Percentiles rank a stretch among this genome's conserved stretches.
Conservation (phyloP, 1,140 invertebrate genomes). For the Neodiprion lecontei region DNA sequence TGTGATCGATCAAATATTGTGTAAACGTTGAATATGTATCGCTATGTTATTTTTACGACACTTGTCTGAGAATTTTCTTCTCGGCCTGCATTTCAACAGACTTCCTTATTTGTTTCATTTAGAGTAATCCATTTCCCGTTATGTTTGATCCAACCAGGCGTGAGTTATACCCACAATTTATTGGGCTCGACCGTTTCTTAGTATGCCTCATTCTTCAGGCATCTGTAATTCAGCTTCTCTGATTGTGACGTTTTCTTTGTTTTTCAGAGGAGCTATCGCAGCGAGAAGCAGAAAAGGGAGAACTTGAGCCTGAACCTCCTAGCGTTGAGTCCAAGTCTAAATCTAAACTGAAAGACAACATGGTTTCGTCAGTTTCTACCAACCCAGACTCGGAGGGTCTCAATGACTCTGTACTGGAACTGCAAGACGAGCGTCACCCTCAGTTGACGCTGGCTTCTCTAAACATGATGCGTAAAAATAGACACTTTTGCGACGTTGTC, state of each 20-base stretch:
- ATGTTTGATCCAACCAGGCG: no score
- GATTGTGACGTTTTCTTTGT: not conserved
- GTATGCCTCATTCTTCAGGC: no score
- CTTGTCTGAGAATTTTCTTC: no score
- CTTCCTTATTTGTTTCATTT: no score
- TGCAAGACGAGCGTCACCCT: slow-evolving; percentile 62
- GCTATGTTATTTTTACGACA: no score
- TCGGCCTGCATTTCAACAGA: no score
- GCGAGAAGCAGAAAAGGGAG: not conserved
- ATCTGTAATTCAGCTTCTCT: no score
- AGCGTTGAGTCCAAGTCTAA: not conserved
- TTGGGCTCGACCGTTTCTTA: no score
- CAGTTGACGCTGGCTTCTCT: slow-evolving; percentile 68
- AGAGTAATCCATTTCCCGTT: no score
- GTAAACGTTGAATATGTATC: no score
- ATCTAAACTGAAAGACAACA: slow-evolving; percentile 26
- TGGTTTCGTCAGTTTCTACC: slow-evolving; percentile 39
- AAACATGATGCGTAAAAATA: slow-evolving; percentile 78
- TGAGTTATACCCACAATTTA: no score
- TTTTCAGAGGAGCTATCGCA: not conserved
- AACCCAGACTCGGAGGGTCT: slow-evolving; percentile 39
- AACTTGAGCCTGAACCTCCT: not conserved
- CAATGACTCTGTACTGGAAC: slow-evolving; percentile 36
- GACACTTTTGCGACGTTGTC: slow-evolving; percentile 81
- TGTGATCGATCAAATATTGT: no score